Evolutionary conservation across 2,797 vertebrate genomes (phyloP).

Genomic region (Morus bassanus): DNA sequence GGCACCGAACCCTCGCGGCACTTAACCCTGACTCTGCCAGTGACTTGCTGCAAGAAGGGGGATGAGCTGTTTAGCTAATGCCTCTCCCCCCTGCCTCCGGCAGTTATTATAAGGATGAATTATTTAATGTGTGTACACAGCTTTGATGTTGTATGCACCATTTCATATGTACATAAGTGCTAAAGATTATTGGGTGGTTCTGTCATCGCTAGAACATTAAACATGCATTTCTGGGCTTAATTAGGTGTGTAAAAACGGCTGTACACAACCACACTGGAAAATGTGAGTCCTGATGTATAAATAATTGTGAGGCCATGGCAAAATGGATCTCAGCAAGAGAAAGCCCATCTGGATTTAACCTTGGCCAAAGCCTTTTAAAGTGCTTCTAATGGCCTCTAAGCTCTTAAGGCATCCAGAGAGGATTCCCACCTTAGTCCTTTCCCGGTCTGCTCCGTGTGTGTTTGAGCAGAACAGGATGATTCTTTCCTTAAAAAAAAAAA

Average conservation of each 20-base stretch:
- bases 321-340: background rate
- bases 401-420: background rate
- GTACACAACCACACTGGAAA: background rate
- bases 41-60: background rate
- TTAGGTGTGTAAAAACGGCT: slow-evolving; percentile 36
- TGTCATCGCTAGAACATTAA: background rate
- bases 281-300: background rate
- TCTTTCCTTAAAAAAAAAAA: background rate
- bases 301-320: background rate
- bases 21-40: background rate
- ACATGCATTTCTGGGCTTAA: slow-evolving; percentile 17
- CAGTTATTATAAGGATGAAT: slow-evolving; percentile 12
- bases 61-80: background rate
- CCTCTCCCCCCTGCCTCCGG: background rate
- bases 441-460: background rate
- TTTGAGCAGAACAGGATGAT: background rate
- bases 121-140: slow-evolving; percentile 45
- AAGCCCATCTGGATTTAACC: background rate
- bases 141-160: slow-evolving; percentile 39
- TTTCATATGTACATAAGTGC: slow-evolving; percentile 37
- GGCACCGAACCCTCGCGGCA: accelerated
- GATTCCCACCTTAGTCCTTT: background rate
- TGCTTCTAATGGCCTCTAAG: background rate
- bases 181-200: slow-evolving; percentile 13
- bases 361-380: background rate